Conservation (phyloP, 2,797 vertebrate species). For the Perodicticus potto region DNA sequence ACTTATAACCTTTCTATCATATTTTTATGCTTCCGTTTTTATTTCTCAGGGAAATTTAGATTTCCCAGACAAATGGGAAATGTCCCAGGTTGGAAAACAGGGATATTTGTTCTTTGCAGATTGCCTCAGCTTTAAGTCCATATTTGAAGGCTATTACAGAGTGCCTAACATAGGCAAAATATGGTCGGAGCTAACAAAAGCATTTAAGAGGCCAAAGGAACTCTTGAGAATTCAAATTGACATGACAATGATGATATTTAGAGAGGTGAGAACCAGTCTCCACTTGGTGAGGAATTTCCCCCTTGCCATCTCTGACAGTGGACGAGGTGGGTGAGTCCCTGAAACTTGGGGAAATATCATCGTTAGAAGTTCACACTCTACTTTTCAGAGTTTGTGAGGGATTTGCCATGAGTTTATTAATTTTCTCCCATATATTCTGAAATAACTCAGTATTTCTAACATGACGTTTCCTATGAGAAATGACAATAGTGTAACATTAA, state of each 20-base stretch:
- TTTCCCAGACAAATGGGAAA: neutral
- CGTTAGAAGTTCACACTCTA: neutral
- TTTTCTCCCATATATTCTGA: neutral
- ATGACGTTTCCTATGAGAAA: neutral
- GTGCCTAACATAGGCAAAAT: neutral
- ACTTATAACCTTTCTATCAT: neutral
- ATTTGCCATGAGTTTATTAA: slow-evolving; percentile 43
- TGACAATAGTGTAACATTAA: neutral
- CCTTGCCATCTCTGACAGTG: neutral
- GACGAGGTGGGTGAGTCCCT: neutral
- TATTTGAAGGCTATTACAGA: neutral
- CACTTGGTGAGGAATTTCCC: neutral
- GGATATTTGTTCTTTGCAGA: neutral
- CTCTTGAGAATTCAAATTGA: neutral
- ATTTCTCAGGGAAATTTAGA: slow-evolving; percentile 29
- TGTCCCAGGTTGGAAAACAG: neutral
- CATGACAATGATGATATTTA: neutral
- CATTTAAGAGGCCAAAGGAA: neutral
- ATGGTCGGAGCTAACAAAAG: neutral
- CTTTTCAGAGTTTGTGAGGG: slow-evolving; percentile 8
- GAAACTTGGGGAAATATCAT: neutral
- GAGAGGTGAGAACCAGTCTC: neutral
- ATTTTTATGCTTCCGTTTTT: slow-evolving; percentile 39
- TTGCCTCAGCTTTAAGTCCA: neutral
- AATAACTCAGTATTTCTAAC: neutral